Evolutionary conservation across 2,888 invertebrate genomes (phyloP), one percentile per base, ranked within the genome.

Genomic region (Epirrita christyi): DNA sequence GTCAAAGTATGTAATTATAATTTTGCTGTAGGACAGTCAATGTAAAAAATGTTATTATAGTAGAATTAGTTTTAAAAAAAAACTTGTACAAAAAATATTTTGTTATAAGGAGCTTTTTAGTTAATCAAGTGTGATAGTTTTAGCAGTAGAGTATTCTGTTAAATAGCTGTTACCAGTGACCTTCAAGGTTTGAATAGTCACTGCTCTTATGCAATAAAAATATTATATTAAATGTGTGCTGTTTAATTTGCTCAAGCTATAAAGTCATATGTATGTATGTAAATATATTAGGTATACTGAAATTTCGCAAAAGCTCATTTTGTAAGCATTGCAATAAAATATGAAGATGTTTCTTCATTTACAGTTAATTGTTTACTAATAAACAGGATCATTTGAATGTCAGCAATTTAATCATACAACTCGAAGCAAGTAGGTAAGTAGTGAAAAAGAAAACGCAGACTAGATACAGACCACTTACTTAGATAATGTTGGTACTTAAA

Each of bases 11-110:
- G 81, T 80, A 76, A 78, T 76, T 72, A 76, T 78, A 73, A 80
- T 79, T 57, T 79, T 83, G 73, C 81, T 79, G 78, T 87, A 87
- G 81, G 76, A 76, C 75, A 75, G 72, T 75, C 70, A 80, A 64
- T 86, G 82, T 87, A 86, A 83, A n/a, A 83, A 82, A 76, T 80
- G 75, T 78, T 84, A 83, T 77, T 75, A 77, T 80, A 76, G 76
- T 87, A 84, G 83, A 80, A 73, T 76, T 87, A 87, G 83, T 79
- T 75, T 21, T 32, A 32, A 73, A 74, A 76, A 74, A 77, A 83
- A 51, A 78, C 78, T 76, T 89, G 89, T 89, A 91, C 87, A 90
- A 90, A 88, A 80, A 67, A 83, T 82, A 79, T 84, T 84, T 84
- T 85, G 77, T 83, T 82, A 74, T 85, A 85, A 83, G 83, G 78